These are phyloP conservation scores for Saturnia japonica DNA, from an alignment of 2,888 invertebrate genomes.

Conservation along the genomic window DNA sequence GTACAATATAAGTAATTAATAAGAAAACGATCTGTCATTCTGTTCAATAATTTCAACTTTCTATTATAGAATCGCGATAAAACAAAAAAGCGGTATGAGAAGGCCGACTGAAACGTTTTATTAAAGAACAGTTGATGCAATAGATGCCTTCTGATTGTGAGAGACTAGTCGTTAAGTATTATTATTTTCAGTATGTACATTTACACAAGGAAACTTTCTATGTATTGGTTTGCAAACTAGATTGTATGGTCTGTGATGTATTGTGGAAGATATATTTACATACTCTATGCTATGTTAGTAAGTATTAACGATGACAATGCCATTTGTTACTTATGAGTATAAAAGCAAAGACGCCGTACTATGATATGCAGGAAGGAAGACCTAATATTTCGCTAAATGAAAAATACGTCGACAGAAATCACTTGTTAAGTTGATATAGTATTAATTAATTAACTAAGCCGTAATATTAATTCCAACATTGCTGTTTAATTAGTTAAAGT, in stretches of 20 bases:
- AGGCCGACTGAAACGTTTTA: constrained; percentile 14
- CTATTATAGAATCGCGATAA: constrained; percentile 37
- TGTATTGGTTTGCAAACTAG: constrained; percentile 15
- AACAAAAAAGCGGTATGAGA: constrained; percentile 13
- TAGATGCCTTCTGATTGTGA: constrained; percentile 22
- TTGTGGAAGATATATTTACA: background rate
- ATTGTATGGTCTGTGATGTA: background rate
- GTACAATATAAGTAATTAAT: constrained; percentile 26
- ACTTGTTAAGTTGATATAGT: background rate
- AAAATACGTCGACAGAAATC: no score
- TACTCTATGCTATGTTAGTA: background rate
- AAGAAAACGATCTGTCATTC: constrained; percentile 35
- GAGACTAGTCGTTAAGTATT: constrained; percentile 14
- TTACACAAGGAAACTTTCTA: constrained; percentile 24
- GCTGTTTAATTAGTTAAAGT: no score
- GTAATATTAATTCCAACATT: no score
- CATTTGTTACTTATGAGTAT: background rate
- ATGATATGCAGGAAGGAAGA: no score
- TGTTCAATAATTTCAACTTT: constrained; percentile 36
- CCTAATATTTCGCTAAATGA: no score
- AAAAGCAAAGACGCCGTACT: background rate
- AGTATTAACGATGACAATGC: background rate
- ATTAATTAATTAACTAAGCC: no score
- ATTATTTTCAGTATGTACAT: constrained; percentile 1
- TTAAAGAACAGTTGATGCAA: constrained; percentile 16